Evolutionary conservation across 2,888 invertebrate genomes (phyloP).

Genomic region (Azorinus chamasolen): DNA sequence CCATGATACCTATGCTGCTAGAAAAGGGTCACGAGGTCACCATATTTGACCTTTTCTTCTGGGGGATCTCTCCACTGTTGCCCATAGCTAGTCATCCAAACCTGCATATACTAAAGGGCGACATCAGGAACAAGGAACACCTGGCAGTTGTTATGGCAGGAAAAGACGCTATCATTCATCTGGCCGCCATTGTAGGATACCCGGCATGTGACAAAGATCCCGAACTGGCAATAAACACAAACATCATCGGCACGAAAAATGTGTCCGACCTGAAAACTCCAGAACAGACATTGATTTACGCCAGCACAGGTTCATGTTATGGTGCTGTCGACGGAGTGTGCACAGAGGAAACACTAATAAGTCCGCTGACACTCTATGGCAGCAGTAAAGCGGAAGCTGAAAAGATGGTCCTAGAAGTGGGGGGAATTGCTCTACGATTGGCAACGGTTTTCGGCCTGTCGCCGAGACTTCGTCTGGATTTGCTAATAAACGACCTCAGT

Average conservation of each 20-base stretch:
- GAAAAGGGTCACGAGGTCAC: conserved; percentile 84
- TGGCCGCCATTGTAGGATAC: too few relatives aligned
- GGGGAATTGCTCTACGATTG: conserved; percentile 83
- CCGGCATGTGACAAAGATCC: conserved; percentile 85
- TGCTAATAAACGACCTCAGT: conserved; percentile 85
- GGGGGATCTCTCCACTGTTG: conserved; percentile 82
- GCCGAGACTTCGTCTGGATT: conserved; percentile 84
- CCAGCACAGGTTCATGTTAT: conserved; percentile 86
- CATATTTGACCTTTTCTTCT: conserved; percentile 84
- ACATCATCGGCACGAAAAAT: too few relatives aligned
- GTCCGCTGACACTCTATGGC: conserved; percentile 85
- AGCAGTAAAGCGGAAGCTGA: too few relatives aligned
- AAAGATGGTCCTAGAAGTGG: conserved; percentile 73
- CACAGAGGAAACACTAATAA: conserved; percentile 84
- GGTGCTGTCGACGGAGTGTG: conserved; percentile 85
- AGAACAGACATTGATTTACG: conserved; percentile 83
- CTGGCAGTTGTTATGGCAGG: conserved; percentile 74
- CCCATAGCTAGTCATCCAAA: conserved; percentile 72
- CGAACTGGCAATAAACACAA: conserved; percentile 79
- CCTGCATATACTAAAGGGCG: conserved; percentile 77
- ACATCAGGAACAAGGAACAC: conserved; percentile 78
- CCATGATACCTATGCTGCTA: conserved; percentile 84
- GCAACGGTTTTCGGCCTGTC: conserved; percentile 86
- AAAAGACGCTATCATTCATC: conserved; percentile 82
- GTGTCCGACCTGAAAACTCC: conserved; percentile 77